A percentile compares a stretch with the other conserved stretches of the same genome.
Conservation (phyloP, 2,113 vertebrate genomes). For the Xiphias gladius region DNA sequence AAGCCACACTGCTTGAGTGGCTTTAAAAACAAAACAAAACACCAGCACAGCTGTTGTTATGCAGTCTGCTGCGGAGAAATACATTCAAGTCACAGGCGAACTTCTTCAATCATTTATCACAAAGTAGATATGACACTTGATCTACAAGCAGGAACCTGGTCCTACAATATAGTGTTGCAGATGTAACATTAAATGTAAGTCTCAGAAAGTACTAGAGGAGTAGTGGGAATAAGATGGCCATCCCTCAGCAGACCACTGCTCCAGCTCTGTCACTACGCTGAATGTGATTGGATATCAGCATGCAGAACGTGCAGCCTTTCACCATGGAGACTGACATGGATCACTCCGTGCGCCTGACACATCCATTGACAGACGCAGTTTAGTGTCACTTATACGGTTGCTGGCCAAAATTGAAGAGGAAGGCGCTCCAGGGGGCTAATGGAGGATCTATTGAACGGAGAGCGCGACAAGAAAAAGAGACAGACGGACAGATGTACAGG, state of each 20-base stretch:
- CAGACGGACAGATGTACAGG: conserved; percentile 27
- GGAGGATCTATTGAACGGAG: conserved; percentile 35
- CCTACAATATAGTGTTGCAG: neutral
- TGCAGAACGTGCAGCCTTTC: conserved; percentile 52
- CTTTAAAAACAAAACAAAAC: neutral
- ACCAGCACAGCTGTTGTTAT: neutral
- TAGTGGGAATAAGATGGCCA: neutral
- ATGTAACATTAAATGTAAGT: conserved; percentile 8
- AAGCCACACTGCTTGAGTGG: neutral
- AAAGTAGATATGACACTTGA: neutral
- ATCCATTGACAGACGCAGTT: conserved; percentile 40
- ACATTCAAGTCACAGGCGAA: neutral
- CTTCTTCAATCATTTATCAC: neutral
- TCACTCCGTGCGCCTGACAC: conserved; percentile 36
- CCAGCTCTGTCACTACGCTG: neutral
- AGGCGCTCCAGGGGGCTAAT: conserved; percentile 44
- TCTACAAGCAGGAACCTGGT: neutral
- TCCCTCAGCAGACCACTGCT: neutral
- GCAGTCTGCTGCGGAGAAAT: neutral
- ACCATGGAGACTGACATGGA: conserved; percentile 74
- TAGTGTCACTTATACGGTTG: conserved; percentile 35
- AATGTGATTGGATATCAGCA: conserved; percentile 43
- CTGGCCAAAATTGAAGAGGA: conserved; percentile 60
- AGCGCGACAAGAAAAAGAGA: conserved; percentile 23
- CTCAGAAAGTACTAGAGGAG: neutral